Evolutionary conservation across 2,113 vertebrate genomes (phyloP).

Genomic region (Prunella fulvescens): DNA sequence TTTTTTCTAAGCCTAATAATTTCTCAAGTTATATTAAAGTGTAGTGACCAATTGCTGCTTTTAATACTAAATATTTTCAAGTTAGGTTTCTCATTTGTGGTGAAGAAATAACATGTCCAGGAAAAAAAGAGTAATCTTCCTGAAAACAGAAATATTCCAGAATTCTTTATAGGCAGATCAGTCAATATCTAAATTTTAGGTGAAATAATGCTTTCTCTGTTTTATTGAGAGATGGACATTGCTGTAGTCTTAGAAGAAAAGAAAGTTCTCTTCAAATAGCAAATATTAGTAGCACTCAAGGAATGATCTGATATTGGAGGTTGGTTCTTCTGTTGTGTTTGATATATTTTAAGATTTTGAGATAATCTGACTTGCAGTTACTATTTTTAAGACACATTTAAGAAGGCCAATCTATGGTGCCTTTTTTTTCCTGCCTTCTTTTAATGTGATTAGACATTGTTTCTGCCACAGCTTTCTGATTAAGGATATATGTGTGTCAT

Average conservation of each 20-base stretch:
- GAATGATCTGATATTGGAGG: background rate
- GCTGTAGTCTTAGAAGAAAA: background rate
- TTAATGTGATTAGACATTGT: background rate
- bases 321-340: background rate
- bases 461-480: background rate
- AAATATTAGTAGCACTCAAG: background rate
- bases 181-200: background rate
- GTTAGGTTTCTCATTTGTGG: background rate
- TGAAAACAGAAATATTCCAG: background rate
- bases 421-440: background rate
- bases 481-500: background rate
- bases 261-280: background rate
- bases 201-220: background rate
- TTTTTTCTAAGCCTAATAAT: background rate
- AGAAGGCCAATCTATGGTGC: accelerated
- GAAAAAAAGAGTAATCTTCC: background rate
- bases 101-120: background rate
- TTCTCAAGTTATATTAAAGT: background rate
- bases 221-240: background rate
- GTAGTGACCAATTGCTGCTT: background rate
- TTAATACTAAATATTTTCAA: background rate
- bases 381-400: background rate
- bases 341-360: background rate
- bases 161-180: background rate
- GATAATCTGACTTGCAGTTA: background rate